These are phyloP conservation scores for Globicephala melas DNA, from an alignment of 2,113 vertebrate species.

Conservation along the genomic window DNA sequence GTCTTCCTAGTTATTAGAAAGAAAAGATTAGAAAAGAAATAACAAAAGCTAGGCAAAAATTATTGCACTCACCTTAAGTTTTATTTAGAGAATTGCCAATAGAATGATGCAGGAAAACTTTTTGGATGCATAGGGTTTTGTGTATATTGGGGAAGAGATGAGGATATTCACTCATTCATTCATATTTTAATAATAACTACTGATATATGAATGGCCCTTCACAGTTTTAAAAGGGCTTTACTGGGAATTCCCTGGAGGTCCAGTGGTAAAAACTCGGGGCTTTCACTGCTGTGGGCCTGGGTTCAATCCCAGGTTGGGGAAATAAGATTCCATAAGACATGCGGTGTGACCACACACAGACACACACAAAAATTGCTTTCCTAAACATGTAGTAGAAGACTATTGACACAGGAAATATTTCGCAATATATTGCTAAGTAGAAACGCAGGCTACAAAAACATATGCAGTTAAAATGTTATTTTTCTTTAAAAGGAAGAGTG, in stretches of 20 bases:
- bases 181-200: constrained; percentile 7
- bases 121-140: background rate
- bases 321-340: background rate
- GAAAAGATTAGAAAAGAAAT: background rate
- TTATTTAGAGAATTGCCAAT: background rate
- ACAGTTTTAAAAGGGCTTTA: background rate
- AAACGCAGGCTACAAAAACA: background rate
- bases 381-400: background rate
- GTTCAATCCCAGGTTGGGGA: background rate
- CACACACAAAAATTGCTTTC: background rate
- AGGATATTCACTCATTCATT: background rate
- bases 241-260: background rate
- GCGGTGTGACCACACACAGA: background rate
- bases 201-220: constrained; percentile 7
- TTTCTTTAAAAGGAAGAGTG: background rate
- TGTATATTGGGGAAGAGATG: background rate
- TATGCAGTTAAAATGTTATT: background rate
- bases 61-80: background rate
- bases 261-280: background rate
- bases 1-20: background rate
- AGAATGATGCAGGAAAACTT: background rate
- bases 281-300: background rate
- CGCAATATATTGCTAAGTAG: background rate
- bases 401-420: constrained; percentile 4
- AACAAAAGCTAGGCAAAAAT: background rate